phyloP scores from a whole-genome alignment of 2,113 vertebrate species.

The Chauna torquata region DNA sequence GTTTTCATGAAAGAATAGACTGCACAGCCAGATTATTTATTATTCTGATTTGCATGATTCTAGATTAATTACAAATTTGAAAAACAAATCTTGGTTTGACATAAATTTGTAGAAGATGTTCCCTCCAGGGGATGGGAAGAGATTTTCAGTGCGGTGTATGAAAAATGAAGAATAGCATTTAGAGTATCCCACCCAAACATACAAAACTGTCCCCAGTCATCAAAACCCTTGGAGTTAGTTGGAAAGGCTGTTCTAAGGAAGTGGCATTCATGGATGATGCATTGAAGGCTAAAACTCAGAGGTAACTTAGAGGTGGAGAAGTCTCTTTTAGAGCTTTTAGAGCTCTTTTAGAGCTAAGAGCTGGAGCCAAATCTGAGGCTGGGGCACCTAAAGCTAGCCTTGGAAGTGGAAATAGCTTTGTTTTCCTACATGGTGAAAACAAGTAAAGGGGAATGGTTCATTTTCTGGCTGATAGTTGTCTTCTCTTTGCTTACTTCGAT shows the following conservation, averaged over 20 bases:
- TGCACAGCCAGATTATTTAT: neutral
- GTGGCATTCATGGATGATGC: rapidly evolving
- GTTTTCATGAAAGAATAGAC: neutral
- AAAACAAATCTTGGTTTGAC: neutral
- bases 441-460: neutral
- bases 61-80: neutral
- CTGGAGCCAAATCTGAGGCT: neutral
- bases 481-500: neutral
- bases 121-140: neutral
- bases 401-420: neutral
- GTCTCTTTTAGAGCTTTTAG: neutral
- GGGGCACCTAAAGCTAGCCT: neutral
- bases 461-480: neutral
- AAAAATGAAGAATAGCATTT: neutral
- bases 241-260: neutral
- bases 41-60: neutral
- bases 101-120: neutral
- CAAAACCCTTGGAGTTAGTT: neutral
- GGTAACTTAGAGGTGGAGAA: neutral
- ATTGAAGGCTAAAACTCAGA: neutral
- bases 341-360: neutral
- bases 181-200: neutral
- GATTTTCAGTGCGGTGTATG: neutral
- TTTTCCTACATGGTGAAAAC: neutral
- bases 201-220: neutral